Conservation (phyloP, 2,888 invertebrate species). For the Amphipyra berbera region DNA sequence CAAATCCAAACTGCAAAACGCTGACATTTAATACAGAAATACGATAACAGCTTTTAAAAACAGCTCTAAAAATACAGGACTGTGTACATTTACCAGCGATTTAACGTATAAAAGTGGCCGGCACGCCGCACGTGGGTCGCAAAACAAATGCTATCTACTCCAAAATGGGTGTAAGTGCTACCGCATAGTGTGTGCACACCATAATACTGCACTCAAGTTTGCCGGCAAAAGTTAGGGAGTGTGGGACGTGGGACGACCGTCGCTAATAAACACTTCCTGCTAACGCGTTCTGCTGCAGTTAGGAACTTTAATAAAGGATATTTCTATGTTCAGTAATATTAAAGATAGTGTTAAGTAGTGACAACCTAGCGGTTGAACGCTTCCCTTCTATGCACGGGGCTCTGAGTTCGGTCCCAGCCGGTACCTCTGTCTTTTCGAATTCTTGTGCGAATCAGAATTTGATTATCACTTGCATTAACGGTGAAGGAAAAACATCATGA, state of each 20-base stretch:
- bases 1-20: background rate
- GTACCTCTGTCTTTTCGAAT: too few relatives aligned
- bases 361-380: too few relatives aligned
- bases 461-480: too few relatives aligned
- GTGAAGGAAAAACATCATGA: too few relatives aligned
- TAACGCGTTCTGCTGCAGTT: constrained; percentile 12
- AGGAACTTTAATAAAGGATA: constrained; percentile 21
- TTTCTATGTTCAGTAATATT: background rate
- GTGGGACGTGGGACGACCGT: constrained; percentile 11
- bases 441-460: too few relatives aligned
- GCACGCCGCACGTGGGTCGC: constrained; percentile 4
- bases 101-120: constrained; percentile 28
- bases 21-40: constrained; percentile 4
- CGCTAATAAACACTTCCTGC: constrained; percentile 39
- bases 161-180: constrained; percentile 28
- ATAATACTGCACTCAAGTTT: constrained; percentile 32
- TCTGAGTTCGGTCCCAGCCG: too few relatives aligned
- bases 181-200: constrained; percentile 18
- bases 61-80: constrained; percentile 11
- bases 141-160: constrained; percentile 41
- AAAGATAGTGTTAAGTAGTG: too few relatives aligned
- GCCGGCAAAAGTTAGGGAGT: constrained; percentile 23
- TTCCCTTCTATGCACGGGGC: too few relatives aligned
- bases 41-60: constrained; percentile 18
- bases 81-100: constrained; percentile 5